phyloP scores from a whole-genome alignment of 2,888 invertebrate genomes.

The Beris morrisii region DNA sequence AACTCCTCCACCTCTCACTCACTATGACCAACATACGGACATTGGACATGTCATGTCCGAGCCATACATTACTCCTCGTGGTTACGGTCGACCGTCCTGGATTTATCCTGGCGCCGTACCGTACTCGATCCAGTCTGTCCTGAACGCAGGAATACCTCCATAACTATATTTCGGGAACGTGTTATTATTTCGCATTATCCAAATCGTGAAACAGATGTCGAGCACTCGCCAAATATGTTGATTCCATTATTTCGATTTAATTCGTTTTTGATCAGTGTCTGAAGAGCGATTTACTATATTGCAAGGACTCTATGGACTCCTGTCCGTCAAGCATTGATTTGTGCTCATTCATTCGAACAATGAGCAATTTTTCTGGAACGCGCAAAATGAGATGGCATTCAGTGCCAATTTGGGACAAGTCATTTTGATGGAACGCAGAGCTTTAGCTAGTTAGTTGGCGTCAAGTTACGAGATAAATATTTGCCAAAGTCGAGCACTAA shows the following conservation, averaged over 20 bases:
- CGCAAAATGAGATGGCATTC: too few relatives aligned
- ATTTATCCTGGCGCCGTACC: too few relatives aligned
- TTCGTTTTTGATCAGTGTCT: background rate
- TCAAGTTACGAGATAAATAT: too few relatives aligned
- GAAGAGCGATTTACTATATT: background rate
- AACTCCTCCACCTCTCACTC: too few relatives aligned
- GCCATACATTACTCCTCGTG: constrained; percentile 3
- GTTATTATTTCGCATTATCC: constrained; percentile 15
- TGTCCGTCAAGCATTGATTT: background rate
- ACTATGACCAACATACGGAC: too few relatives aligned
- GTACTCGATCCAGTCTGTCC: too few relatives aligned
- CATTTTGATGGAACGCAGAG: too few relatives aligned
- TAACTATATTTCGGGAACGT: constrained; percentile 14
- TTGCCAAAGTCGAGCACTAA: too few relatives aligned
- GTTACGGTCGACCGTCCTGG: too few relatives aligned
- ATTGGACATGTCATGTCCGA: background rate
- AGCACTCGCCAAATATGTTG: constrained; percentile 3
- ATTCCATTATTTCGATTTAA: constrained; percentile 17
- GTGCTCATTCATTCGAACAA: constrained; percentile 2
- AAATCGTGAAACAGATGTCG: constrained; percentile 10
- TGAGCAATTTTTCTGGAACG: background rate
- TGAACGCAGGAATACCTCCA: background rate
- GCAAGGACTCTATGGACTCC: too few relatives aligned
- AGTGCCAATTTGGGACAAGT: too few relatives aligned
- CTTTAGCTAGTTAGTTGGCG: too few relatives aligned